These are phyloP conservation scores for Meriones psammophilus DNA, from an alignment of 2,797 vertebrate species.

Conservation along the genomic window DNA sequence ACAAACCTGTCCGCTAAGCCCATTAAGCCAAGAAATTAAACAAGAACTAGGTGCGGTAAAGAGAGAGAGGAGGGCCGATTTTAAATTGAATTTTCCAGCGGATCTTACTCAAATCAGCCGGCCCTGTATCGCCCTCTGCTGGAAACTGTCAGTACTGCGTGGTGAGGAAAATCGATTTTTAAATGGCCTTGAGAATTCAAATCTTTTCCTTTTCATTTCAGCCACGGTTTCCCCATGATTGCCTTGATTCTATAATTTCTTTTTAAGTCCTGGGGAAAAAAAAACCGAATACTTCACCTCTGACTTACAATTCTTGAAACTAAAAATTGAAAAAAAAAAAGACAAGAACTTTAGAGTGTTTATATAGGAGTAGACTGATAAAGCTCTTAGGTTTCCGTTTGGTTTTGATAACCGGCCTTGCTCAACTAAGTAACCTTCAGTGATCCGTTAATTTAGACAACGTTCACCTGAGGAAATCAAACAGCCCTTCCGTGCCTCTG, in stretches of 20 bases:
- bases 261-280: constrained; percentile 1
- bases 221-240: not conserved
- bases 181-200: constrained; percentile 41
- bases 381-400: not conserved
- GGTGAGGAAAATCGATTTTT: not conserved
- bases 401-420: not conserved
- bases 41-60: not conserved
- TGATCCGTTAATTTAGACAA: not conserved
- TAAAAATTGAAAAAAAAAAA: not conserved
- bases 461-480: not conserved
- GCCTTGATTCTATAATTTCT: constrained; percentile 1
- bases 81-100: not conserved
- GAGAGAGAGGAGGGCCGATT: not conserved
- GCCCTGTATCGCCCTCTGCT: constrained; percentile 67
- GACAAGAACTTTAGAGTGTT: constrained; percentile 33
- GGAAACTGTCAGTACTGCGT: constrained; percentile 40
- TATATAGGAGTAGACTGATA: not conserved
- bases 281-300: not conserved
- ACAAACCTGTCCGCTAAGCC: not conserved
- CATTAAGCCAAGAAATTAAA: constrained; percentile 17
- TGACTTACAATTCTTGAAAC: constrained; percentile 16
- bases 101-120: not conserved
- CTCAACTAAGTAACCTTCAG: not conserved
- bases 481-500: not conserved
- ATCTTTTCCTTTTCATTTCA: not conserved